Percentiles rank a stretch among this genome's conserved stretches.
Conservation (phyloP, 2,888 invertebrate genomes). For the Ramazzottius varieornatus region DNA sequence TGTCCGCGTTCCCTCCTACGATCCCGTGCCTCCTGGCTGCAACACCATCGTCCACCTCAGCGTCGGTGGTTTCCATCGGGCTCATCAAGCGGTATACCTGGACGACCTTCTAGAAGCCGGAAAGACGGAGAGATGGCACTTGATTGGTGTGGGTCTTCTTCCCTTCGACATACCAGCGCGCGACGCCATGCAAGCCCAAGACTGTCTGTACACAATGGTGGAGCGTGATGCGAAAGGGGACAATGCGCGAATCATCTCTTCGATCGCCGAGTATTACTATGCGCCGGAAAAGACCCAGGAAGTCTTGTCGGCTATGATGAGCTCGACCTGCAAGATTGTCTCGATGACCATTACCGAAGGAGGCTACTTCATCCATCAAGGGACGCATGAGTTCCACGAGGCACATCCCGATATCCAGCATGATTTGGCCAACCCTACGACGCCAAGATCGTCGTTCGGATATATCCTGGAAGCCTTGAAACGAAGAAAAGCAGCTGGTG, state of each 20-base stretch:
- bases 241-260: background rate
- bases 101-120: background rate
- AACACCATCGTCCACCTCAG: slow-evolving; percentile 6
- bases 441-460: slow-evolving; percentile 6
- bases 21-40: background rate
- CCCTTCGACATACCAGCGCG: slow-evolving; percentile 5
- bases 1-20: background rate
- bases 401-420: slow-evolving; percentile 7
- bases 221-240: background rate
- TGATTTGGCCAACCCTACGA: slow-evolving; percentile 3
- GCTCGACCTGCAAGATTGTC: slow-evolving; percentile 4
- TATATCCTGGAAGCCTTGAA: slow-evolving; percentile 5
- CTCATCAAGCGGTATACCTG: slow-evolving; percentile 6
- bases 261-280: background rate
- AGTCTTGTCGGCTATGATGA: background rate
- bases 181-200: background rate
- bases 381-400: background rate
- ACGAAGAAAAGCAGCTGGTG: background rate
- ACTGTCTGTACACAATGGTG: slow-evolving; percentile 7
- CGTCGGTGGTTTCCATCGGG: slow-evolving; percentile 7
- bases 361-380: slow-evolving; percentile 4
- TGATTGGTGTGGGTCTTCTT: slow-evolving; percentile 6
- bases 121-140: slow-evolving; percentile 4
- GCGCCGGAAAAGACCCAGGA: background rate
- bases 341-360: slow-evolving; percentile 7